phyloP scores from a whole-genome alignment of 92 coral and sea anemone genomes.

The Nematostella vectensis region DNA sequence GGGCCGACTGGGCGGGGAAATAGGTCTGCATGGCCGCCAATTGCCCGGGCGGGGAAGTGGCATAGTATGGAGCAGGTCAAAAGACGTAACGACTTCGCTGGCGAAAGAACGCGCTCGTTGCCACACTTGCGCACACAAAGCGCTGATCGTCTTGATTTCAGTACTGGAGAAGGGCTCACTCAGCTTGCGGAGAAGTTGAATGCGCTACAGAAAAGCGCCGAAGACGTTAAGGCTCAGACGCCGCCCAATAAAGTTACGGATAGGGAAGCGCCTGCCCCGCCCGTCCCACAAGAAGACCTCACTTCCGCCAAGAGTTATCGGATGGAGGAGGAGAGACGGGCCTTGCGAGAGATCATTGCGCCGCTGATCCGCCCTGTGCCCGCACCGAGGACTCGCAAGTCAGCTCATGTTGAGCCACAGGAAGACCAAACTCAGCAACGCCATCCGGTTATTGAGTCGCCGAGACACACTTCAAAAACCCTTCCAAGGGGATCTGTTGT shows the following conservation, averaged over 20 bases:
- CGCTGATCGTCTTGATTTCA: constrained; percentile 37
- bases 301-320: constrained; percentile 1
- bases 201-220: constrained; percentile 56
- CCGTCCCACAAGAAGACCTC: constrained; percentile 7
- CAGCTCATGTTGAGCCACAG: too few relatives aligned
- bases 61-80: constrained; percentile 78
- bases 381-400: neutral
- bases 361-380: constrained; percentile 11
- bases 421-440: too few relatives aligned
- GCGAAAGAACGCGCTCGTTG: constrained; percentile 53
- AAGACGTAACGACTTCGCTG: constrained; percentile 48
- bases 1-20: constrained; percentile 22
- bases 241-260: constrained; percentile 1
- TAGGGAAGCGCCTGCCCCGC: neutral
- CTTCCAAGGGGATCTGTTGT: too few relatives aligned
- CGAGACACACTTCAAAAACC: too few relatives aligned
- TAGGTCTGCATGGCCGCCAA: constrained; percentile 44
- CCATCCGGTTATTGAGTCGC: too few relatives aligned
- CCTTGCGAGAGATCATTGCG: constrained; percentile 13
- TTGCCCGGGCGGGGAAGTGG: constrained; percentile 77
- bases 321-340: constrained; percentile 14
- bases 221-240: constrained; percentile 15
- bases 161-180: constrained; percentile 52
- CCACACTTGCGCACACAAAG: constrained; percentile 59
- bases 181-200: constrained; percentile 75